Evolutionary conservation across 1,140 invertebrate genomes (phyloP).

Genomic region (Delia radicum): DNA sequence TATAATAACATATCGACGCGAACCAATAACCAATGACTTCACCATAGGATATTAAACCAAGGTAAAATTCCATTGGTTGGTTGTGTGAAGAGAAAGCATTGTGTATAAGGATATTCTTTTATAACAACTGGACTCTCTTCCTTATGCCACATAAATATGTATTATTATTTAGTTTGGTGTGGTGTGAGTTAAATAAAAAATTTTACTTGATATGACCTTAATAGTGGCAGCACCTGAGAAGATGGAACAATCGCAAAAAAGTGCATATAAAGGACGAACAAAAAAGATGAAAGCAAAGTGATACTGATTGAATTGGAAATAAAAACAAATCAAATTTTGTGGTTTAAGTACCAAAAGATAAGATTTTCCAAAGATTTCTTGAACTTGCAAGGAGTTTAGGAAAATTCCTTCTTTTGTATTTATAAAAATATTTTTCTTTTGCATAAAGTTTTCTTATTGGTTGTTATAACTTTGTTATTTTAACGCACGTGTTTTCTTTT

Average conservation of each 20-base stretch:
- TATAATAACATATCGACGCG: slow-evolving; percentile 44
- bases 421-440: slow-evolving; percentile 14
- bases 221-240: not conserved
- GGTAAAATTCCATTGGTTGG: slow-evolving; percentile 49
- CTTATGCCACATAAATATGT: not conserved
- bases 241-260: not conserved
- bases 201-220: not conserved
- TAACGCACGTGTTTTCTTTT: not conserved
- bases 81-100: slow-evolving; percentile 13
- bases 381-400: not conserved
- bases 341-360: not conserved
- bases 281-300: not conserved
- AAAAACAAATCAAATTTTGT: slow-evolving; percentile 5
- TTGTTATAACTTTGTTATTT: slow-evolving; percentile 13
- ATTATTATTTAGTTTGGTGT: not conserved
- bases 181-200: not conserved
- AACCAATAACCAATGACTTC: slow-evolving; percentile 53
- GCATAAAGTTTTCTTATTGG: slow-evolving; percentile 15
- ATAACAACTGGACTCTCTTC: not conserved
- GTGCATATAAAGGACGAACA: not conserved
- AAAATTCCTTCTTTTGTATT: not conserved
- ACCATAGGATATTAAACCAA: slow-evolving; percentile 40
- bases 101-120: not conserved
- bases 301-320: not conserved
- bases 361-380: not conserved